Evolutionary conservation across 2,797 vertebrate species (phyloP), one percentile per base, ranked within the genome.

Genomic region (Sternarchorhynchus goeldii): DNA sequence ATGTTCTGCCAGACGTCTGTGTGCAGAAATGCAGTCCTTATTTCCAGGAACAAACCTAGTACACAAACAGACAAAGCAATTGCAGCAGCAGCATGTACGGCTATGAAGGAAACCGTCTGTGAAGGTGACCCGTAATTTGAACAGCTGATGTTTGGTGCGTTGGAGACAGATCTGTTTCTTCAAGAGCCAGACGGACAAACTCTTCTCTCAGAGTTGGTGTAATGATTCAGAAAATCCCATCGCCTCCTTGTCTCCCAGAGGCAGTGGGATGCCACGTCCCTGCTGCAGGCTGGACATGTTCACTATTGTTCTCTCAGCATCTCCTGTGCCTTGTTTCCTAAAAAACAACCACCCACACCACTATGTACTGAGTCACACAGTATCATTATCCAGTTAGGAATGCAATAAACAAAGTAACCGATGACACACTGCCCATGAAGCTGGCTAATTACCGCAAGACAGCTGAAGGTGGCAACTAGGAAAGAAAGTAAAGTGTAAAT

Each of bases 211-310:
- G 57, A 63, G 41, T 16, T 62, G n/a, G 58, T 45, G 60, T 36
- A 71, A 60, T 16, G 36, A 57, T 39, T 72, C 36, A 36, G 17
- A 65, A 16, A 72, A 57, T 72, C 57, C 71, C 68, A 72, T 72
- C 76, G 72, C 34, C 5, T 25, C 21, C 66, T 69, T 69, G 55
- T 69, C 66, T 69, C 66, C 39, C 16, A 6, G 36, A 18, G 45
- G 41, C 66, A 5, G 45, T 12, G 41, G 66, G 50, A 50, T 50
- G 50, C 66, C 21, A 7, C 4, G 14, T 17, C 21, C 6, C 6
- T 39, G 21, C 21, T 5, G 21, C 16, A 31, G 45, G 3, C n/a
- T n/a, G 45, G 66, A 67, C 66, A 55, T 53, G 5, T 20, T 21
- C 20, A 68, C 20, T 8, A 1, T 21, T 67, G 32, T 53, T 29